Evolutionary conservation across 2,113 vertebrate genomes (phyloP), one percentile per base, ranked within the genome.

Genomic region (Kryptolebias marmoratus): DNA sequence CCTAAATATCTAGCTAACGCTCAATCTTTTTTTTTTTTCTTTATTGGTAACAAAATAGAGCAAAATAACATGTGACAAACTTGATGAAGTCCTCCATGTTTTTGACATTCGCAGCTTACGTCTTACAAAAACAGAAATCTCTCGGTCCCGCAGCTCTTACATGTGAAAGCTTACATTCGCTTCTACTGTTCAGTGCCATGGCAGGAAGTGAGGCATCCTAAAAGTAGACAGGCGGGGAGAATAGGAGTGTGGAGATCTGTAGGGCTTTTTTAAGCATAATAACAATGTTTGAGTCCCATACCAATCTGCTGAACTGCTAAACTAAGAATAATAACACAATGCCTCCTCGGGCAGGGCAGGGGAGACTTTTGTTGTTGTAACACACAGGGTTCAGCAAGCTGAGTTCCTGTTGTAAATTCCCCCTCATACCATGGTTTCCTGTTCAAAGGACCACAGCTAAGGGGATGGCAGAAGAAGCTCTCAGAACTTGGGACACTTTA

Each of bases 371-470:
- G 77, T 88, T 83, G 64, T 71, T 87, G 39, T 67, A 65, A 77
- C 64, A 63, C 47, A 27, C 65, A 72, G 66, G 85, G 81, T 75
- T 79, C 67, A 86, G 69, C 60, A 64, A 75, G 60, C 69, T 59
- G 55, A 86, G 77, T 84, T 90, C 88, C 88, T 84, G 88, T 80
- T 83, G 71, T 90, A 88, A 88, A 89, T 87, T 79, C 70, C 81
- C 86, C 76, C 81, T 79, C 71, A 79, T 85, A 60, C 65, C 18
- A 56, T 27, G 61, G 80, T 85, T 93, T 91, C 86, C 90, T 87
- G 88, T 73, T 64, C 59, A 59, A 32, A 36, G 66, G 15, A 31
- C 61, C 27, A 54, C 11, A 67, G 63, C 65, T 45, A 55, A 11
- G 36, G 50, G 65, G 62, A 79, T 42, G 15, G 53, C 81, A 73